phyloP scores from a whole-genome alignment of 2,113 vertebrate genomes.

The Alaudala cheleensis region DNA sequence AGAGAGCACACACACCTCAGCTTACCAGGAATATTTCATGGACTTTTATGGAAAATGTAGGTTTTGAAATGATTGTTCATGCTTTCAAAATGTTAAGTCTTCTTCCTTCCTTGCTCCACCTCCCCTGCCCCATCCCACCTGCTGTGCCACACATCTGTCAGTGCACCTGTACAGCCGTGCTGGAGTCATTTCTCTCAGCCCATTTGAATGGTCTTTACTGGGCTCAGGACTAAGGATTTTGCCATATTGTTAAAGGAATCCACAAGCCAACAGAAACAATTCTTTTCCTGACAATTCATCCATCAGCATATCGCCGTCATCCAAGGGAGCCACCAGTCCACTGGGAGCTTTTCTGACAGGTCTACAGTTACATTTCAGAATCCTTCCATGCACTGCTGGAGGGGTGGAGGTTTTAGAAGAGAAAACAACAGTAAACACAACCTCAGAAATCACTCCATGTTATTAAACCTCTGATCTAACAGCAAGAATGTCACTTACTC shows the following conservation, averaged over 20 bases:
- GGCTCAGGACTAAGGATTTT: background rate
- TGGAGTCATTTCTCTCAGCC: background rate
- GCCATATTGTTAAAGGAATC: background rate
- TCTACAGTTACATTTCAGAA: background rate
- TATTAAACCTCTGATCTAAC: background rate
- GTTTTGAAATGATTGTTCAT: background rate
- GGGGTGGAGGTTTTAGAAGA: background rate
- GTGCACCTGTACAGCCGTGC: background rate
- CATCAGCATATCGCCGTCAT: background rate
- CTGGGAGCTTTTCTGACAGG: background rate
- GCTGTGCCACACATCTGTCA: background rate
- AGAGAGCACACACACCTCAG: background rate
- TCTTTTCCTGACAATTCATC: conserved; percentile 17
- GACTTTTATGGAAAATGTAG: background rate
- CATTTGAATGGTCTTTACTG: background rate
- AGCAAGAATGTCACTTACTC: background rate
- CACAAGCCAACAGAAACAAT: conserved; percentile 17
- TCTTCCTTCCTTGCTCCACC: background rate
- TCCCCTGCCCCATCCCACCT: background rate
- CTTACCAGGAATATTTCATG: background rate
- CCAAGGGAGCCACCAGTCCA: background rate
- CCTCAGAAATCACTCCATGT: background rate
- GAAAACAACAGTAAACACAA: conserved; percentile 1
- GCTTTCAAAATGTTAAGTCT: background rate
- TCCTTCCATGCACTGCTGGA: background rate